Evolutionary conservation across 2,113 vertebrate genomes (phyloP).

Genomic region (Peromyscus maniculatus): DNA sequence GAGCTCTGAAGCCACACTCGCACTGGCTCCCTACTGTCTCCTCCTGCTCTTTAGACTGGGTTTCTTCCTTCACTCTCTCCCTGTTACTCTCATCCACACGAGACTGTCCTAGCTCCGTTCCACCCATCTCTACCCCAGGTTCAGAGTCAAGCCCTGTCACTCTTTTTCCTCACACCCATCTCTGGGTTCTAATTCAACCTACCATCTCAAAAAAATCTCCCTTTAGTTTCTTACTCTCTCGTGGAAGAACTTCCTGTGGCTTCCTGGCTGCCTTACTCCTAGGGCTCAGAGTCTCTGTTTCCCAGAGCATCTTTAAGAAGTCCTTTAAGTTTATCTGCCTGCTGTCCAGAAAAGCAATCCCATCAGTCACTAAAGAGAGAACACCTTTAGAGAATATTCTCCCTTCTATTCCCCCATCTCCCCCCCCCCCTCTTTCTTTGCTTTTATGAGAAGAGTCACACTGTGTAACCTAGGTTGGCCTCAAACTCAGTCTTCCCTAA

Average conservation of each 20-base stretch:
- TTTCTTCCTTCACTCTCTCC: background rate
- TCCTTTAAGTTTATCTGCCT: background rate
- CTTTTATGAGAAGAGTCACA: background rate
- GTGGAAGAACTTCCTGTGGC: background rate
- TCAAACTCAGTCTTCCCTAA: background rate
- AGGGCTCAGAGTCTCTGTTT: background rate
- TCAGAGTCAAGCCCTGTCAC: background rate
- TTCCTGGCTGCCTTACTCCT: background rate
- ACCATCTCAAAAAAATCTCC: background rate
- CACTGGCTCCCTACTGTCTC: background rate
- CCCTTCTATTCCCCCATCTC: background rate
- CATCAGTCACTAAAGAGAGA: background rate
- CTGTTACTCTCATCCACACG: background rate
- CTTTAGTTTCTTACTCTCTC: background rate
- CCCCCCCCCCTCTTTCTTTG: background rate
- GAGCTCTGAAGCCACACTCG: too few species aligned
- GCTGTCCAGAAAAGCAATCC: background rate
- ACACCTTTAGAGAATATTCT: too few species aligned
- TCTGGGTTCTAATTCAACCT: background rate
- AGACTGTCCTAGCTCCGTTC: background rate
- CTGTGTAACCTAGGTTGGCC: too few species aligned
- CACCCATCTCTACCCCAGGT: background rate
- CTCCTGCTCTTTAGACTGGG: too few species aligned
- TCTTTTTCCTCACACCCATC: background rate
- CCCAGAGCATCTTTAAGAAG: background rate